Evolutionary conservation across 2,888 invertebrate species (phyloP), one percentile per base, ranked within the genome.

Genomic region (Lamellibrachia columna): DNA sequence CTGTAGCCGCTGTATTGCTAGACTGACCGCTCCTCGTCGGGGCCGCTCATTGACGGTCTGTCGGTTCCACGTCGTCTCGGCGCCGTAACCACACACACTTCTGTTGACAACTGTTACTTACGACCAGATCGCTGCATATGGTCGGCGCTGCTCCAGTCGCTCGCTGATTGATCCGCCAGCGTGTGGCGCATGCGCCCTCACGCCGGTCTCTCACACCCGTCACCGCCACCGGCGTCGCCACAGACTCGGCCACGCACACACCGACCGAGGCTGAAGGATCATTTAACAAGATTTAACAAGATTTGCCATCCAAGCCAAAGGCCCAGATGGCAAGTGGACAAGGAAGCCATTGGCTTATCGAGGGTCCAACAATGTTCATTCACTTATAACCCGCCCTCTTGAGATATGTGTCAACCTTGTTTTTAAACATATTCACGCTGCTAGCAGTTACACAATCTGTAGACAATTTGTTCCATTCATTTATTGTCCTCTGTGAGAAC

Each of bases 111-210:
- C 75, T 75, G 75, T 75, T 22, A 75, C 75, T 75, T 75, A 75
- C 75, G 75, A 75, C 75, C 75, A 75, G 75, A 75, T 75, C 75
- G 22, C 75, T n/a, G 75, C 75, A 75, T 75, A 75, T 75, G 75
- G 75, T 22, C 22, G 6, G 75, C 75, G 22, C 75, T 75, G 75
- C 75, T 75, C 75, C 75, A 75, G 15, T 75, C 15, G 75, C 3
- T 22, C 75, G 75, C 75, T 75, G 22, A 75, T 75, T 75, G 75
- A 75, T 75, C 75, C 75, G 75, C 75, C 22, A 22, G 75, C 22
- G 75, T 75, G 75, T n/a, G 22, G 75, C 75, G 75, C 75, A 75
- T 75, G 75, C 75, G 75, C 22, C 40, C 75, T 75, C 15, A 6
- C 22, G 75, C 75, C 40, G 75, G 22, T 75, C 75, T 75, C 75